phyloP scores from a whole-genome alignment of 2,888 invertebrate genomes.

The Campoplex capitator region DNA sequence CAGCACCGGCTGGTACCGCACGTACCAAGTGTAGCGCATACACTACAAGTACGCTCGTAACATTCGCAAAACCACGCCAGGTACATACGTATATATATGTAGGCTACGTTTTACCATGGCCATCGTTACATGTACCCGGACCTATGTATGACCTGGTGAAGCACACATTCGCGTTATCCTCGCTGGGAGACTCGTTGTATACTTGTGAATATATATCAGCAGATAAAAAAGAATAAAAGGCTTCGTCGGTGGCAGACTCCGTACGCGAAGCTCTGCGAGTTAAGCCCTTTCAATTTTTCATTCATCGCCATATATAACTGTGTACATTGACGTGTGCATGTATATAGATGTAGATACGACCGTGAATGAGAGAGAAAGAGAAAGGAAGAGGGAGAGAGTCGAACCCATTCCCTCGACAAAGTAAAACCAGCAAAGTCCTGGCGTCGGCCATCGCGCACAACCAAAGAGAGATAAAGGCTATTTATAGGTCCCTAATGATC shows the following conservation, averaged over 20 bases:
- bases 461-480: slow-evolving; percentile 64
- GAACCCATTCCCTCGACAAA: slow-evolving; percentile 14
- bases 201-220: slow-evolving; percentile 7
- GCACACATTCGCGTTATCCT: slow-evolving; percentile 45
- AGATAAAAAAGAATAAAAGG: slow-evolving; percentile 2
- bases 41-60: slow-evolving; percentile 57
- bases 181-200: slow-evolving; percentile 18
- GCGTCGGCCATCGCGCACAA: slow-evolving; percentile 38
- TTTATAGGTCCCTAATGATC: slow-evolving; percentile 69
- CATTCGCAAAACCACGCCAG: slow-evolving; percentile 36
- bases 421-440: slow-evolving; percentile 57
- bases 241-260: neutral
- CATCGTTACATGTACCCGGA: neutral
- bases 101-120: slow-evolving; percentile 21
- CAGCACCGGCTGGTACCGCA: slow-evolving; percentile 73
- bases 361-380: slow-evolving; percentile 9
- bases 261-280: neutral
- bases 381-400: neutral
- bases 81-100: neutral
- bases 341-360: slow-evolving; percentile 14
- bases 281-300: slow-evolving; percentile 18
- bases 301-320: neutral
- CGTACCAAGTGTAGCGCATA: slow-evolving; percentile 64
- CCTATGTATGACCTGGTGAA: slow-evolving; percentile 18
- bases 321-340: neutral